Percentiles rank a stretch among this genome's conserved stretches.
These are phyloP conservation scores for Trinorchestia longiramus DNA, from an alignment of 1,140 invertebrate species.

Conservation along the genomic window DNA sequence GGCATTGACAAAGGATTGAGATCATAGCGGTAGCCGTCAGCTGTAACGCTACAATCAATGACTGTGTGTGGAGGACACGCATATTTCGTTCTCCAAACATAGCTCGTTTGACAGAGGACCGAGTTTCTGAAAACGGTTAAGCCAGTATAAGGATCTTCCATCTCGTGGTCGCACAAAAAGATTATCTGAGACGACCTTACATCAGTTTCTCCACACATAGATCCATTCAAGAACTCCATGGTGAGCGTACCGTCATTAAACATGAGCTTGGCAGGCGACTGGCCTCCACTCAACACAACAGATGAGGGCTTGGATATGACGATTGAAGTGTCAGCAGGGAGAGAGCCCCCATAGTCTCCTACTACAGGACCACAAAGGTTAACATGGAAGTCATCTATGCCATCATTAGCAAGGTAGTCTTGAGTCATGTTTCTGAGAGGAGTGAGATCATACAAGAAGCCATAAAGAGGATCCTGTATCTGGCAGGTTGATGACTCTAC, in stretches of 20 bases:
- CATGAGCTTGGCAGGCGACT: slow-evolving; percentile 56
- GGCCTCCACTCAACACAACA: slow-evolving; percentile 57
- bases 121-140: slow-evolving; percentile 55
- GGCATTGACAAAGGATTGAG: slow-evolving; percentile 61
- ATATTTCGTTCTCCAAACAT: slow-evolving; percentile 60
- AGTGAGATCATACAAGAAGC: slow-evolving; percentile 60
- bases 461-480: slow-evolving; percentile 62
- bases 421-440: slow-evolving; percentile 58
- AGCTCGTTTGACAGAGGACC: slow-evolving; percentile 53
- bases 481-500: slow-evolving; percentile 54
- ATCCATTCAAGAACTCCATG: slow-evolving; percentile 62
- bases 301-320: slow-evolving; percentile 24
- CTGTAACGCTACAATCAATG: slow-evolving; percentile 60
- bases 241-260: slow-evolving; percentile 64
- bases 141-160: slow-evolving; percentile 58
- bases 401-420: slow-evolving; percentile 61
- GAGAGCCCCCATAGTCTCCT: slow-evolving; percentile 45
- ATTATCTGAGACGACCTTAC: slow-evolving; percentile 58
- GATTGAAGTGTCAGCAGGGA: neutral
- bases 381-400: slow-evolving; percentile 57
- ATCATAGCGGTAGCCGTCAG: slow-evolving; percentile 58
- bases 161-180: slow-evolving; percentile 64
- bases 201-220: slow-evolving; percentile 56
- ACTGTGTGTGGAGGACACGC: slow-evolving; percentile 62
- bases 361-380: slow-evolving; percentile 64